Evolutionary conservation across 1,140 invertebrate species (phyloP), one percentile per base, ranked within the genome.

Genomic region (Lepidostoma basale): DNA sequence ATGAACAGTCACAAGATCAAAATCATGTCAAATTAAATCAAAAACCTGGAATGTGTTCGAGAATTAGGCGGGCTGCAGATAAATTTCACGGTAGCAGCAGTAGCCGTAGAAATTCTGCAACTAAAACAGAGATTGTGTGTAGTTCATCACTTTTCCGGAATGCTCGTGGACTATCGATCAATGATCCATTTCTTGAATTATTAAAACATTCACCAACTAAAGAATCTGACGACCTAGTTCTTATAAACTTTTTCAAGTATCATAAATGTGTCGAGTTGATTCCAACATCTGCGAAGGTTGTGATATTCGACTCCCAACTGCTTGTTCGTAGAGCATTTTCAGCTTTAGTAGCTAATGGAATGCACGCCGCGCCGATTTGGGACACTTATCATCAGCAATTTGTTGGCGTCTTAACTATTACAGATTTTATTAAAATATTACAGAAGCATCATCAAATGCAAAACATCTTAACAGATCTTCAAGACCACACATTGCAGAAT

Each of bases 241-340:
- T 96, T 85, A 93, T 96, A 58, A 98, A 98, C 78, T 98, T 99
- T 86, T 99, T 99, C 89, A 95, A 97, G 81, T 97, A 96, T 79
- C 96, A 99, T 87, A 97, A 95, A 81, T 99, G 97, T 81, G 99
- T 99, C 84, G 97, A 99, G 86, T 87, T 99, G 75, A 98, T 99
- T 81, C 98, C 98, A 49, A 98, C 96, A 45, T 98, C 96, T 80
- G 96, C 96, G 56, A 99, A 99, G 84, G 84, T 99, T 75, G 97
- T 99, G 56, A 96, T 99, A 47, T 99, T 99, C 83, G 98, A 99
- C 83, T 99, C 97, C n/a, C 93, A 97, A 77, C 86, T 99, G 30
- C 90, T 98, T 62, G 97, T 99, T 20, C 98, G 98, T 83, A 99
- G 99, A 81, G 97, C 97, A 26, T 99, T 99, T 83, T 98, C 96